Conservation (phyloP, 2,113 vertebrate genomes). For the Naja naja region DNA sequence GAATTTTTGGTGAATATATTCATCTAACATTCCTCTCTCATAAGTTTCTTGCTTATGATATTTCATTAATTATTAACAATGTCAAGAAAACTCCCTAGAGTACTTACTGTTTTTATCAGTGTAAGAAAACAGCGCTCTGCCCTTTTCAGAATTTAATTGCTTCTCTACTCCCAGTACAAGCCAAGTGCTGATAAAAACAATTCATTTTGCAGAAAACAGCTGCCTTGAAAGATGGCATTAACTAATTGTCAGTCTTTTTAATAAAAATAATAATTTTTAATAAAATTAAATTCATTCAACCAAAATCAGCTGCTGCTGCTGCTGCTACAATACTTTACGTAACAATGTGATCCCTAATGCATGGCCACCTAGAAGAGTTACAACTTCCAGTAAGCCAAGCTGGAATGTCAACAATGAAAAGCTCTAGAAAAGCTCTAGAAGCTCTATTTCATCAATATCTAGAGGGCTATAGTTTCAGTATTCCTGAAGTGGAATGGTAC, state of each 20-base stretch:
- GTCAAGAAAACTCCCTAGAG: neutral
- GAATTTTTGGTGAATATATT: neutral
- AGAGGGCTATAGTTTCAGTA: neutral
- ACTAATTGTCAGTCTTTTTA: neutral
- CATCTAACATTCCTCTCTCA: neutral
- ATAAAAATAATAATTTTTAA: neutral
- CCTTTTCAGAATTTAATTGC: neutral
- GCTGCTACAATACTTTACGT: neutral
- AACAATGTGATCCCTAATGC: neutral
- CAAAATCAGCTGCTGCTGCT: neutral
- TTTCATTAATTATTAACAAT: slow-evolving; percentile 14
- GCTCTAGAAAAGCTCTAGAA: neutral
- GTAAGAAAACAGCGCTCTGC: neutral
- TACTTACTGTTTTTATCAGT: neutral
- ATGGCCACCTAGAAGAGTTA: neutral
- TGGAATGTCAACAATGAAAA: neutral
- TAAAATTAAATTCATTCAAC: neutral
- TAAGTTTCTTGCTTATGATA: neutral
- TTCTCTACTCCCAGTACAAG: neutral
- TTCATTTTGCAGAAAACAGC: neutral
- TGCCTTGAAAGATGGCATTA: neutral
- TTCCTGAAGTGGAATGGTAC: neutral
- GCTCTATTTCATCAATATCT: neutral
- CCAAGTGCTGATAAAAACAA: neutral
- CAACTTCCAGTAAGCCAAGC: neutral